Evolutionary conservation across 2,888 invertebrate species (phyloP).

Genomic region (Rotaria macrura): DNA sequence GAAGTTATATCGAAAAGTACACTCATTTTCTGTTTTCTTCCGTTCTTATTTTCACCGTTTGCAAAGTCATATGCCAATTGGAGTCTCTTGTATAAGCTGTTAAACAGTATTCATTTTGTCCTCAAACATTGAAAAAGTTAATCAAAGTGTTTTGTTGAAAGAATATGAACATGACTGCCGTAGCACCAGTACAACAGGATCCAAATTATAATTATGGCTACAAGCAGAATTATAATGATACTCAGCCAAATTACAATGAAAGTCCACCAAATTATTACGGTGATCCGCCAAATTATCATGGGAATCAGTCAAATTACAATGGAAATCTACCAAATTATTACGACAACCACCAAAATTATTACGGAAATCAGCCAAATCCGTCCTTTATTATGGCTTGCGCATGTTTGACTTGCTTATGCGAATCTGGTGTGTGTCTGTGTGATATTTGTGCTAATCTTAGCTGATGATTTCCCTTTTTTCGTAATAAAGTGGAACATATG

Average conservation of each 20-base stretch:
- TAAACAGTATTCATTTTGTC: neutral
- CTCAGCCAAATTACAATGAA: neutral
- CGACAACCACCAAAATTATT: neutral
- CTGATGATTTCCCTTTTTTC: neutral
- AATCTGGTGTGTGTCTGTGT: neutral
- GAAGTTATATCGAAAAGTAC: no score
- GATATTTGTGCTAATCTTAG: neutral
- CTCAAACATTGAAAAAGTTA: neutral
- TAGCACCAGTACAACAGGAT: neutral
- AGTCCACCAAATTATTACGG: neutral
- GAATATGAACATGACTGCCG: neutral
- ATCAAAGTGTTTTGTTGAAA: neutral
- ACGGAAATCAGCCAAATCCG: neutral
- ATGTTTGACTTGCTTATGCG: neutral
- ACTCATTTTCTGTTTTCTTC: neutral
- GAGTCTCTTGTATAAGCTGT: neutral
- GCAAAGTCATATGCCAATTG: neutral
- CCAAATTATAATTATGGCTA: neutral
- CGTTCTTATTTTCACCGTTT: neutral
- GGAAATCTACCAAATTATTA: no score
- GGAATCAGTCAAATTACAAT: no score
- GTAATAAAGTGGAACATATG: neutral
- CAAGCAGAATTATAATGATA: neutral
- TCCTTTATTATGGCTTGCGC: neutral
- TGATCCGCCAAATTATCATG: neutral